These are phyloP conservation scores for Caretta caretta DNA, from an alignment of 2,113 vertebrate genomes.

Conservation along the genomic window DNA sequence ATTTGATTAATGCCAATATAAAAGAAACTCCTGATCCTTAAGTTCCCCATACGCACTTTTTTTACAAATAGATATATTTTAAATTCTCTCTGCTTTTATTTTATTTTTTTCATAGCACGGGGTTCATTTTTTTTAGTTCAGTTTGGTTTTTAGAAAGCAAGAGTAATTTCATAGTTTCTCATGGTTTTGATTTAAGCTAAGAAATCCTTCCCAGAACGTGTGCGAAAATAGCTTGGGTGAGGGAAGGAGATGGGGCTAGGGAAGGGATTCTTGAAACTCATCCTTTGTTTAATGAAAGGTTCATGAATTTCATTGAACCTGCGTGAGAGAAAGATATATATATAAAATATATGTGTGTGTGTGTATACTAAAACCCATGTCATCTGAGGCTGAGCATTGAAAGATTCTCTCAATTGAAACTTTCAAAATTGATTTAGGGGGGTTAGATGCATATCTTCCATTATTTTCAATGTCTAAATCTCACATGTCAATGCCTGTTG, in stretches of 20 bases:
- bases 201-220: background rate
- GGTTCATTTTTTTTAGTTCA: background rate
- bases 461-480: background rate
- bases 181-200: fast-evolving
- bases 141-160: background rate
- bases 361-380: background rate
- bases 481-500: background rate
- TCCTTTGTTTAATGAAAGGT: background rate
- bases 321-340: background rate
- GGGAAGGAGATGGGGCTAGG: background rate
- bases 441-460: background rate
- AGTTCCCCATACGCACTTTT: background rate
- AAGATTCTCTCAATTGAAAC: background rate
- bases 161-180: background rate
- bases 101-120: background rate
- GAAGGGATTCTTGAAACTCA: background rate
- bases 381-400: background rate
- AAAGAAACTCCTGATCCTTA: background rate
- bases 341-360: background rate
- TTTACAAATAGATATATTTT: background rate
- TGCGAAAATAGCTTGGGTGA: background rate
- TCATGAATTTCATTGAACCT: background rate
- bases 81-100: background rate
- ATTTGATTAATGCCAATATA: background rate
- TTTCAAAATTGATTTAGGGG: background rate